Conservation (phyloP, 64 coral and sea anemone genomes). For the Montipora cactus region DNA sequence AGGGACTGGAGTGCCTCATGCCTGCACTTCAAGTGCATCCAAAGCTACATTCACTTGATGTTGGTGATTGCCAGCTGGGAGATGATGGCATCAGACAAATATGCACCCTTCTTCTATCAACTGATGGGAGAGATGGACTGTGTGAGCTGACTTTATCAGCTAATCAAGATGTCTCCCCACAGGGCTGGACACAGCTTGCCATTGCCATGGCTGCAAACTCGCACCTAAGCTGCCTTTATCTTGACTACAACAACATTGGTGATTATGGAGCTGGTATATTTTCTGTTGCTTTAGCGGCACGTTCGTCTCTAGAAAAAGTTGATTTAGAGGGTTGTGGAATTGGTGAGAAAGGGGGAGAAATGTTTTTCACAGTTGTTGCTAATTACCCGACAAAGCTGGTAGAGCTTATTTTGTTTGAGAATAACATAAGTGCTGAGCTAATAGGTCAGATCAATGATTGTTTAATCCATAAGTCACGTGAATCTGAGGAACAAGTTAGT, state of each 20-base stretch:
- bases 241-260: constrained; percentile 95
- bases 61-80: constrained; percentile 92
- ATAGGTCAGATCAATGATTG: constrained; percentile 94
- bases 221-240: constrained; percentile 64
- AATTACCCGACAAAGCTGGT: constrained; percentile 87
- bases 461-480: constrained; percentile 32
- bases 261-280: constrained; percentile 96
- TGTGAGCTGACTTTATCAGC: constrained; percentile 91
- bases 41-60: constrained; percentile 81
- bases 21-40: constrained; percentile 83
- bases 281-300: constrained; percentile 96
- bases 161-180: constrained; percentile 77
- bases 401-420: constrained; percentile 92
- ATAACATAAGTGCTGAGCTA: constrained; percentile 82
- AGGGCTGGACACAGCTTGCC: constrained; percentile 93
- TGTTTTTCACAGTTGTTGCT: constrained; percentile 81
- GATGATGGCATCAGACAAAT: constrained; percentile 95
- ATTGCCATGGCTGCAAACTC: constrained; percentile 98
- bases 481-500: constrained; percentile 8
- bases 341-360: constrained; percentile 83
- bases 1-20: constrained; percentile 77
- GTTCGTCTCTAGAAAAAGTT: constrained; percentile 75
- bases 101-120: constrained; percentile 79
- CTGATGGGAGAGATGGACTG: constrained; percentile 69
- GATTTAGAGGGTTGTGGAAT: constrained; percentile 93